Evolutionary conservation across 2,888 invertebrate genomes (phyloP), one percentile per base, ranked within the genome.

Genomic region (Orthosia gothica): DNA sequence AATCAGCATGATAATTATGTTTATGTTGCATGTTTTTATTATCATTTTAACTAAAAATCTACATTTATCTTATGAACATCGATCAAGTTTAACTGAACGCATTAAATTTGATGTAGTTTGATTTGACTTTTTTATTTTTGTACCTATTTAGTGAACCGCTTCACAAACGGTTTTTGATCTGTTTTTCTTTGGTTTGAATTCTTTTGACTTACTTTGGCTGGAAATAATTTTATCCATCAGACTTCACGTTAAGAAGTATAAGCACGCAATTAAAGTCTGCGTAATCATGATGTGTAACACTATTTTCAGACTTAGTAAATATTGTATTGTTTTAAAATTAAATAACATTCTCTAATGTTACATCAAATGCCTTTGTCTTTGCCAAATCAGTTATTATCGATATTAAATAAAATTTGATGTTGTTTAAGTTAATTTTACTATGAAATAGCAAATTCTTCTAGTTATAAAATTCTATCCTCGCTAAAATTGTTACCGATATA

Each of bases 401-500:
- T 57, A 32, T 55, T 45, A 47, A 20, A 62, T 70, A 54, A 47
- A 68, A 62, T 61, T 68, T 40, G 16, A 23, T 70, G 20, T 58
- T 66, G 23, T 58, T 58, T 62, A 81, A 40, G 13, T 70, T 62
- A 16, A 65, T 66, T 59, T 54, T 58, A 59, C 45, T 59, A 50
- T 61, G 13, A 67, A 40, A 64, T 70, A 76, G 54, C 55, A 49
- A 66, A 67, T 71, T 62, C 13, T 75, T 62, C 13, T 75, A 75
- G 69, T 79, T 63, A n/a, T 70, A 65, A 59, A 75, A 68, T 76
- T 57, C 66, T 82, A 76, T 78, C 87, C 88, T 89, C 86, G 82
- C 87, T 72, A 83, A 89, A 89, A 87, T 85, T 89, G 89, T 91
- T 91, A 91, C 89, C 89, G 83, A 81, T 79, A 81, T 76, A 68